Base-by-base conservation (phyloP, 2,797 vertebrate species). In the Pseudomugil tenellus region DNA sequence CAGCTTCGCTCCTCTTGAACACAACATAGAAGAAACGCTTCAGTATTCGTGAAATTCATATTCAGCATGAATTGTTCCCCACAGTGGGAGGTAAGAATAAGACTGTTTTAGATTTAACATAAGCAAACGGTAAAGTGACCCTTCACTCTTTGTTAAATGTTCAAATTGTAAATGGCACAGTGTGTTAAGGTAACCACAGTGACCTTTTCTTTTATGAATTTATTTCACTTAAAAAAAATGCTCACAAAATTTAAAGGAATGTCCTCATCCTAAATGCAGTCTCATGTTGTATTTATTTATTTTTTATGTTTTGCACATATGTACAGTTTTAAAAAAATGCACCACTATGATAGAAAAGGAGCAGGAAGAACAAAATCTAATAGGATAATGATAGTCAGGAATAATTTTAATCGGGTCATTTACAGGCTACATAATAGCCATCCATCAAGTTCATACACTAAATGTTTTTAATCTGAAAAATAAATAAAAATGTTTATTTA, bases 1-100 rank as follows among this genome's bases (percentile, higher is more conserved):
- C 88, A 53, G 71, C 60, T 77, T 81, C 64, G 26, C 80, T 72
- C 72, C 82, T 71, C 78, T 72, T 53, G 34, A 46, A 59, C 79
- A 81, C 70, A 37, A 79, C 43, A 54, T 55, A n/a, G n/a, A 63
- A 54, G 76, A 77, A 71, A 79, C 26, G 64, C 67, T 69, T 69
- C 7, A 46, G 49, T 56, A 70, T 74, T 78, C 68, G 64, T 70
- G 41, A 55, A 76, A 77, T 76, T 78, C 32, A 72, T 65, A 52
- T 48, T 64, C 46, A 69, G 68, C 52, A 71, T 61, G 32, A 69
- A 37, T 79, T 64, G 26, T 29, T 43, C 48, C 32, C 19, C 31
- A 26, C 54, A 37, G 63, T 63, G 59, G 51, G 61, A 81, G 67
- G 66, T 70, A 58, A 53, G 39, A 26, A 72, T 60, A 56, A 68